These are phyloP conservation scores for Trichoplusia ni DNA, from an alignment of 1,140 invertebrate species.

Conservation along the genomic window DNA sequence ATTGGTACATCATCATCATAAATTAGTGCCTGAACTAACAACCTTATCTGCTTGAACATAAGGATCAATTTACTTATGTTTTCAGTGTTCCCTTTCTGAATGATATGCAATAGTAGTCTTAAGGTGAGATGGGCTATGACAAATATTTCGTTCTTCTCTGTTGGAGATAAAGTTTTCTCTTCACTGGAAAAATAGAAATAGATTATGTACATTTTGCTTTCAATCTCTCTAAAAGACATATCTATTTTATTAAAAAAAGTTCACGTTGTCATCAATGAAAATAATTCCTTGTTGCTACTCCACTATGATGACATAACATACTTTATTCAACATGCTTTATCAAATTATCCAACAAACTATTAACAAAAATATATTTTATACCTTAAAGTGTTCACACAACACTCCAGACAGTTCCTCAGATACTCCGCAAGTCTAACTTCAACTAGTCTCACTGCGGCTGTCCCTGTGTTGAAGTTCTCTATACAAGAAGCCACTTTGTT, in stretches of 20 bases:
- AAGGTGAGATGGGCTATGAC: constrained; percentile 53
- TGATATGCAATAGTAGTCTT: constrained; percentile 53
- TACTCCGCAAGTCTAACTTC: constrained; percentile 47
- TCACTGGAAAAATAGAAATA: constrained; percentile 49
- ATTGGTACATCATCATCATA: constrained; percentile 64
- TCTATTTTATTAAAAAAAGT: no score
- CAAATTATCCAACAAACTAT: not conserved
- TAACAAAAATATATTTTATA: constrained; percentile 18
- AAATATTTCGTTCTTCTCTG: constrained; percentile 68
- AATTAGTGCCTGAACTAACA: constrained; percentile 48
- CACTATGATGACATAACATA: not conserved
- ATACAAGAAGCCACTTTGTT: constrained; percentile 50
- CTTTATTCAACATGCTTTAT: not conserved
- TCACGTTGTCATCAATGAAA: no score
- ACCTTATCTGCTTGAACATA: constrained; percentile 42
- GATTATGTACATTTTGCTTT: not conserved
- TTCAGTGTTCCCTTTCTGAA: constrained; percentile 51
- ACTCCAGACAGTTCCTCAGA: constrained; percentile 46
- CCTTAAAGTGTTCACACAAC: constrained; percentile 50
- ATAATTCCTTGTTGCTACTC: no score
- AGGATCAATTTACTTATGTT: constrained; percentile 30
- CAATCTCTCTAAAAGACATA: no score
- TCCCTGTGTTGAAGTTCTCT: constrained; percentile 60
- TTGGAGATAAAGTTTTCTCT: constrained; percentile 49
- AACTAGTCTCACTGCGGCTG: constrained; percentile 42